These are phyloP conservation scores for Drosophila subobscura DNA, from an alignment of 1,140 invertebrate genomes.

Conservation along the genomic window DNA sequence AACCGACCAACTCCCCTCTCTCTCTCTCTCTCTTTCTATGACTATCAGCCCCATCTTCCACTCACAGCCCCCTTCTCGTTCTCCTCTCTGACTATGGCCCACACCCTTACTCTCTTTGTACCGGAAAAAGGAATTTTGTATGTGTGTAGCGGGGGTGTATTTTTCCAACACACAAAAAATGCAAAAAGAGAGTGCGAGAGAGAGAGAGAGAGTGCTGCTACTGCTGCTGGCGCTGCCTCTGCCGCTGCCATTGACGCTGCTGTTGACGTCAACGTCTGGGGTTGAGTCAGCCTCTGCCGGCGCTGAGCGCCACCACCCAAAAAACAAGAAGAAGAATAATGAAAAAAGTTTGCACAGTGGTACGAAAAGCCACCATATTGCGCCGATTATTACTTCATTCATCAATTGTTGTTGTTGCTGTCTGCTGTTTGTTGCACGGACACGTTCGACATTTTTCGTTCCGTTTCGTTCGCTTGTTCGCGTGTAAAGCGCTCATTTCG, in stretches of 20 bases:
- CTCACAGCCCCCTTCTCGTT: slow-evolving; percentile 16
- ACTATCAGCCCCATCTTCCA: neutral
- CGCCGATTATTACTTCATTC: slow-evolving; percentile 65
- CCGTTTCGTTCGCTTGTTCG: slow-evolving; percentile 14
- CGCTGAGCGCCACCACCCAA: slow-evolving; percentile 70
- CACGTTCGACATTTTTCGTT: slow-evolving; percentile 18
- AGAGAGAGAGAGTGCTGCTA: slow-evolving; percentile 38
- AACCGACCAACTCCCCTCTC: neutral
- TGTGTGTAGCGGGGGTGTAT: slow-evolving; percentile 59
- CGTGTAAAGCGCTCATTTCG: slow-evolving; percentile 17
- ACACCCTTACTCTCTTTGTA: slow-evolving; percentile 24
- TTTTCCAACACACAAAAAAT: slow-evolving; percentile 39
- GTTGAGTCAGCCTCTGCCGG: slow-evolving; percentile 17
- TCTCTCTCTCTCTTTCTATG: slow-evolving; percentile 17
- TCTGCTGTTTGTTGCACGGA: slow-evolving; percentile 5
- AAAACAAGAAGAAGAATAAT: slow-evolving; percentile 46
- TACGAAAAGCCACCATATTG: slow-evolving; percentile 39
- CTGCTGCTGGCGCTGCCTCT: slow-evolving; percentile 51
- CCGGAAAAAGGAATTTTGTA: slow-evolving; percentile 52
- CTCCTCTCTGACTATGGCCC: slow-evolving; percentile 30
- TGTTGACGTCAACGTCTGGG: slow-evolving; percentile 3
- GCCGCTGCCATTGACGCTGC: slow-evolving; percentile 15
- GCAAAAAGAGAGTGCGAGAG: slow-evolving; percentile 19
- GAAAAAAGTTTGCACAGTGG: slow-evolving; percentile 68
- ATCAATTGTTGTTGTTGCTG: slow-evolving; percentile 33